Base-by-base conservation (phyloP, 2,888 invertebrate species). In the Gandaritis pyraliata region DNA sequence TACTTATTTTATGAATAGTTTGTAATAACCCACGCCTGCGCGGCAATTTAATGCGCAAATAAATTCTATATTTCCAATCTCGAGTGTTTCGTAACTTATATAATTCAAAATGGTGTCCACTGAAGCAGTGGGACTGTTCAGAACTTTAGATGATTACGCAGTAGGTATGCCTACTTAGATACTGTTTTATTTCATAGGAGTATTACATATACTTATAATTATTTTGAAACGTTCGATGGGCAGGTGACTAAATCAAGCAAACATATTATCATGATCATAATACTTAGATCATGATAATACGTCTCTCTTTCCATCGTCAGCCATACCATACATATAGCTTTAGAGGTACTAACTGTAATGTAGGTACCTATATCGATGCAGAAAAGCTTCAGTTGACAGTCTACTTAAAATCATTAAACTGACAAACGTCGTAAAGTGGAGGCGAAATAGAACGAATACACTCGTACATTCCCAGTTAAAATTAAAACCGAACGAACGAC, bases 401-500 rank as follows among this genome's bases (percentile, higher is more conserved):
- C 2, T 16, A 12, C 58, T 56, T 41, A 63, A 66, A 67, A 72
- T 72, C 69, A 70, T 70, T 66, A 69, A 66, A 68, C 66, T 61
- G 68, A 62, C 66, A 86, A 87, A 87, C 87, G 81, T 90, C 91
- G 91, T 91, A 90, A 90, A 91, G 85, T 85, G 86, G 85, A 64
- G 54, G 79, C 80, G 82, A 90, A 90, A 87, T 88, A 84, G 89
- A 88, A 86, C 88, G 85, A 88, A 86, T 87, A 56, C 33, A 50
- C 61, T 38, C 54, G 43, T 53, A 87, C 87, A 81, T 74, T 68
- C 68, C 53, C 80, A 80, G 84, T 87, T 87, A 87, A 85, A 87
- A 88, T 88, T 89, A 86, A 89, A 90, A 86, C 84, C 84, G 86
- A 89, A 90, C 88, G 86, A 78, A 82, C 88, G 86, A 90, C 91